Base-by-base conservation (phyloP, 1,140 invertebrate genomes). In the Megalonaias nervosa region DNA sequence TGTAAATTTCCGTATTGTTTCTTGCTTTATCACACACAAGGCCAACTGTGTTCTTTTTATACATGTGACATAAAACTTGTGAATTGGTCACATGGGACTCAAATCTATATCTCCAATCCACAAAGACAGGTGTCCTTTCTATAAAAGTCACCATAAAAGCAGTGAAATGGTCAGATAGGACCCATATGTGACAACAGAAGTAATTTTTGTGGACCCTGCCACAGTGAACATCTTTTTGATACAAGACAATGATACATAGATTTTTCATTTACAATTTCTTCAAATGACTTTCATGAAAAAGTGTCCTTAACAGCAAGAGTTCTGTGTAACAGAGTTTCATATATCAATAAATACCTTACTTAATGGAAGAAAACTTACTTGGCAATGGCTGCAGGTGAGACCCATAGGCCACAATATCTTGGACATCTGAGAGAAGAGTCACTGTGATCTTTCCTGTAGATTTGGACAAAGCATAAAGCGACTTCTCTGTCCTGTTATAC, bases 321-420 rank as follows among this genome's bases (percentile, higher is more conserved):
- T 31, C 17, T 31, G 48, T 71, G 9, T 16, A n/a, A 60, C 26
- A n/a, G 26, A 60, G 11, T 14, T 14, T 11, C 21, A 31, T 26
- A 9, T 60, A 60, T 57, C 11, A n/a, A 19, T 48, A 48, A 48
- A 9, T 48, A 23, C 4, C 31, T n/a, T 2, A 67, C 19, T 16
- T n/a, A n/a, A 17, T 67, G 19, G 12, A 26, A n/a, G 56, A 19
- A 21, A 17, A 78, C 68, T 75, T 81, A 91, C 91, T 90, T 55
- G 95, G 95, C 89, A 95, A 94, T 0, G 94, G 94, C 88, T 97
- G 96, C 26, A 94, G 91, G n/a, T 94, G 93, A 59, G 93, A 91
- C 21, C 95, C 95, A 77, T 94, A 91, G 0, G 95, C 94, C 84
- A 93, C 90, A 23, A 96, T 94, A 83, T 93, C 87, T 64, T 80